Base-by-base conservation (phyloP, 2,888 invertebrate species). In the Scaptomyza tumidula region DNA sequence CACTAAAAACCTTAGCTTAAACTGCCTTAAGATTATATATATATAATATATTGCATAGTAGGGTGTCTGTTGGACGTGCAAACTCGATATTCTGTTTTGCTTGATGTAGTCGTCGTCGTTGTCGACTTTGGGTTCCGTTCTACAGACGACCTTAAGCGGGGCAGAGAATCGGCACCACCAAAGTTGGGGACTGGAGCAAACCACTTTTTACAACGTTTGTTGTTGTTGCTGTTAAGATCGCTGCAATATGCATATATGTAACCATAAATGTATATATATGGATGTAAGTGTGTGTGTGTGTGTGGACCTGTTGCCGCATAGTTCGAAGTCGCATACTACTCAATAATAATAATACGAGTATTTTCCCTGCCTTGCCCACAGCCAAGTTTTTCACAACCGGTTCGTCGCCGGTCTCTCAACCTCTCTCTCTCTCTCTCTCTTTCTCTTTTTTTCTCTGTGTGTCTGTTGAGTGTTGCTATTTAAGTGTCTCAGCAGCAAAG, bases 131-230 rank as follows among this genome's bases (percentile, higher is more conserved):
- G 70, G 78, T 83, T 83, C 83, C 83, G 83, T 83, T 83, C 86
- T 80, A 81, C 84, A 84, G 88, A 84, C 88, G 84, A 84, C 84
- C 84, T 84, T 88, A 86, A 84, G 87, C 64, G 88, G 87, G 88
- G 81, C 59, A 67, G 59, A 64, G 65, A 68, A 55, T 48, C 31
- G 63, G 54, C 62, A 58, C 31, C 50, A 24, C 48, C 61, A 75
- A 86, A 83, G 74, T 83, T 78, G 80, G 86, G 78, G 83, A 88
- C 83, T 82, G 86, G 82, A 82, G 88, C 82, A 82, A 82, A 88
- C 84, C 62, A 71, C 84, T 84, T 77, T 76, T 71, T 71, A 59
- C 48, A 16, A 45, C 46, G 50, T 6, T 72, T 67, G 19, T 27
- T 41, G 19, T 27, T 41, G 37, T 31, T 60, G 16, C 39, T 49